Evolutionary conservation across 2,113 vertebrate genomes (phyloP).

Genomic region (Gallinago media): DNA sequence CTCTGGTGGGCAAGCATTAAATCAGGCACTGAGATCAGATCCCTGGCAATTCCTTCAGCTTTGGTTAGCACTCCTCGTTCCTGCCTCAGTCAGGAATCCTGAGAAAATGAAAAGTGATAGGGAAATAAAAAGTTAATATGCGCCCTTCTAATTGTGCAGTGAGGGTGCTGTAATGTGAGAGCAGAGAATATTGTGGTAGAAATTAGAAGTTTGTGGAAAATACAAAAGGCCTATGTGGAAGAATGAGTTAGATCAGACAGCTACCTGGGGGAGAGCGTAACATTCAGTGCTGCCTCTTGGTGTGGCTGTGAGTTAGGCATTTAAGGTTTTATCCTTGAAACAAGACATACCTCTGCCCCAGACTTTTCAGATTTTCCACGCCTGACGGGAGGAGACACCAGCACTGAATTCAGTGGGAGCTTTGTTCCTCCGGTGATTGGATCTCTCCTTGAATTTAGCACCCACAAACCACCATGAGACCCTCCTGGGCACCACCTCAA

Average conservation of each 20-base stretch:
- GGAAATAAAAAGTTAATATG: neutral
- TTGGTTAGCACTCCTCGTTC: neutral
- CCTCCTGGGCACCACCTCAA: rapidly evolving
- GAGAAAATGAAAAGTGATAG: neutral
- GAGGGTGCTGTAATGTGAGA: neutral
- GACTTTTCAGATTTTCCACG: neutral
- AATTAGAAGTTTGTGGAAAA: neutral
- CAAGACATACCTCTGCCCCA: neutral
- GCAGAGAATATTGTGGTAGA: neutral
- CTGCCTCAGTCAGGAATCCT: neutral
- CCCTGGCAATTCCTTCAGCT: neutral
- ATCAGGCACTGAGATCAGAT: neutral
- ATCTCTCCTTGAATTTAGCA: rapidly evolving
- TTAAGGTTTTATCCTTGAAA: neutral
- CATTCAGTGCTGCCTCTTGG: rapidly evolving
- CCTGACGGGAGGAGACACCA: neutral
- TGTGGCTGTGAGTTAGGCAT: neutral
- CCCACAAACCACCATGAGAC: rapidly evolving
- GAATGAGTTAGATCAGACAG: neutral
- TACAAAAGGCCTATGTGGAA: neutral
- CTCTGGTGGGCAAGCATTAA: conserved; percentile 3
- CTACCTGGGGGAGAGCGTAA: neutral
- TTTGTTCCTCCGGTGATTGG: neutral
- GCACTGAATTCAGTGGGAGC: neutral
- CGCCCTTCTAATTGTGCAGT: neutral